A percentile compares a stretch with the other conserved stretches of the same genome.
Evolutionary conservation across 2,797 vertebrate species (phyloP).

Genomic region (Hippopotamyrus pictus): DNA sequence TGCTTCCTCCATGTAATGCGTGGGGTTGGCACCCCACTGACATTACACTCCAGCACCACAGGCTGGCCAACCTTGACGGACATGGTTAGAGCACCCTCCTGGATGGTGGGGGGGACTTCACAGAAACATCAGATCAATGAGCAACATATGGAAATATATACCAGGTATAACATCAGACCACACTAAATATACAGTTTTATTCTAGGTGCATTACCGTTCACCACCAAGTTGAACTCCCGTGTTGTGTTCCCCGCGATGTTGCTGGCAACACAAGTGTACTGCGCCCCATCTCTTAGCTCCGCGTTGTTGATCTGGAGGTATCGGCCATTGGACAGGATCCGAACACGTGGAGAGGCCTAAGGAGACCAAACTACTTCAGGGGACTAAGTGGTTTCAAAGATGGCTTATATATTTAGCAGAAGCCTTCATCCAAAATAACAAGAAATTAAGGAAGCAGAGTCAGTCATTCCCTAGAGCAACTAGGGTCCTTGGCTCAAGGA

Average conservation of each 20-base stretch:
- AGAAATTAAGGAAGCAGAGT: not conserved
- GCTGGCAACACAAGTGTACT: conserved; percentile 83
- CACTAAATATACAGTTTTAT: not conserved
- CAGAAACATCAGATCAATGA: not conserved
- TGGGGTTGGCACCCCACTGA: conserved; percentile 76
- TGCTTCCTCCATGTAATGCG: conserved; percentile 91
- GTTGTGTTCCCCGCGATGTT: conserved; percentile 85
- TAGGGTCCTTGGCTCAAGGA: not conserved
- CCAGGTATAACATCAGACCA: not conserved
- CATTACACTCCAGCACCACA: conserved; percentile 69
- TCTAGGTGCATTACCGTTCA: conserved; percentile 68
- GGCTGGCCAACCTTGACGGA: conserved; percentile 64
- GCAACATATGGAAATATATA: not conserved
- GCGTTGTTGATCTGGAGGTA: conserved; percentile 93
- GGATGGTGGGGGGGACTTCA: conserved; percentile 79
- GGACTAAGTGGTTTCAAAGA: not conserved
- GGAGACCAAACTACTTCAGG: conserved; percentile 8
- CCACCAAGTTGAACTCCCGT: conserved; percentile 75
- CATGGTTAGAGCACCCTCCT: conserved; percentile 57
- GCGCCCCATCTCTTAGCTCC: conserved; percentile 71
- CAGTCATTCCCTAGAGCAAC: not conserved
- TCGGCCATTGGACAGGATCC: conserved; percentile 77
- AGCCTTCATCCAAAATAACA: not conserved
- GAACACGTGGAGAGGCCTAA: conserved; percentile 77
- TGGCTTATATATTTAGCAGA: not conserved